Evolutionary conservation across 2,888 invertebrate genomes (phyloP), one percentile per base, ranked within the genome.

Genomic region (Eupithecia vulgata): DNA sequence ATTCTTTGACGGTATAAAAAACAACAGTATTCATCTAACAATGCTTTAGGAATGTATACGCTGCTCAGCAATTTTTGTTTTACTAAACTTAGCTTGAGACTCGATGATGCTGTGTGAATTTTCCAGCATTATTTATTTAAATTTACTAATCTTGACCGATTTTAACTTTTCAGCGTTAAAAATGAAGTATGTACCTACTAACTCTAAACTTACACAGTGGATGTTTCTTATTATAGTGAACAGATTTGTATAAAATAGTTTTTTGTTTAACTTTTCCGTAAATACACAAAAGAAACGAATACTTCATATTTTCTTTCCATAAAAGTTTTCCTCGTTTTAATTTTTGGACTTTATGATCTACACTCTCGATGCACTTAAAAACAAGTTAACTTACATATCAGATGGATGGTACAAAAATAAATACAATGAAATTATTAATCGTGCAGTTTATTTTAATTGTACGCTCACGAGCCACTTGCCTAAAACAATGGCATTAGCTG

Each of bases 401-500:
- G 45, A 45, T 17, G 6, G 45, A 45, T 12, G 10, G 4, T 10
- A 40, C 13, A 13, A 40, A 13, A 45, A 17, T 8, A 12, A 52
- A 52, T 15, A 59, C 30, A 30, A 30, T 61, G 30, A 61, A 34
- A 34, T 34, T 61, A 61, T 61, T 61, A 17, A 61, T 61, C 34
- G 52, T 25, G 57, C 34, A 17, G 30, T 34, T 52, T 21, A 37
- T 21, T 40, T 40, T 42, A 68, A 72, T 66, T n/a, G 72, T 59
- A 68, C 75, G 71, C 68, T 73, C 67, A 25, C 67, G 45, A 71
- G 59, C 71, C 68, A 70, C 71, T 71, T 64, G 45, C 68, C 62
- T 45, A 67, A 78, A 72, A 84, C 84, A 84, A 84, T 80, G 70
- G 82, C 76, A 74, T 76, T 78, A 78, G 73, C 62, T 70, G 70